Evolutionary conservation across 2,888 invertebrate genomes (phyloP).

Genomic region (Tanytarsus gracilentus): DNA sequence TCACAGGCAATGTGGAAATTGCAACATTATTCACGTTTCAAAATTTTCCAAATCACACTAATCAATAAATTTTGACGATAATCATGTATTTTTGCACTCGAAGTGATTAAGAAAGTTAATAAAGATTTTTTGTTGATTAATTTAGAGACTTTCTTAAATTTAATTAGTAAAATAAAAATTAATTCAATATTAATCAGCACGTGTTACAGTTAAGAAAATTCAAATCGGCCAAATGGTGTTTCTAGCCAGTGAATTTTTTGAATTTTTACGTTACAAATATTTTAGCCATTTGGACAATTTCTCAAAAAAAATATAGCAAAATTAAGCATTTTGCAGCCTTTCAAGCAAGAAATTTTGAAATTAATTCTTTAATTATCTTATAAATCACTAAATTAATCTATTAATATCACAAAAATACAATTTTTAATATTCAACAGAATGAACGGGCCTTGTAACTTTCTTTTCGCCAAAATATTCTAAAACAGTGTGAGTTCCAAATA

Average conservation of each 20-base stretch:
- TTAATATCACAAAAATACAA: neutral
- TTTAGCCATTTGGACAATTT: neutral
- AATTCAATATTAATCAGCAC: too few relatives aligned
- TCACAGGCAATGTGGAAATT: neutral
- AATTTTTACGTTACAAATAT: too few relatives aligned
- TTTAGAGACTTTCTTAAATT: neutral
- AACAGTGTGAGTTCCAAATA: conserved; percentile 4
- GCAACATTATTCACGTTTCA: conserved; percentile 19
- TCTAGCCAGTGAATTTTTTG: neutral
- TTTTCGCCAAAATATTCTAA: conserved; percentile 13
- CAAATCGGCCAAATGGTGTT: too few relatives aligned
- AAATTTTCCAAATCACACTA: conserved; percentile 19
- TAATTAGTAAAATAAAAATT: neutral
- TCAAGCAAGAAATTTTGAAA: neutral
- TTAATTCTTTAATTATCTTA: neutral
- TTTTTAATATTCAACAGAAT: neutral
- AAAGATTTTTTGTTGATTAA: neutral
- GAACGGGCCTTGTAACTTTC: neutral
- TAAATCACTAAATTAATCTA: neutral
- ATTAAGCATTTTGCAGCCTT: neutral
- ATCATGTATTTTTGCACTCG: neutral
- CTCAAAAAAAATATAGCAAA: neutral
- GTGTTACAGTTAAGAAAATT: too few relatives aligned
- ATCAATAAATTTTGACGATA: neutral
- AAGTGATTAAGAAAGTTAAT: neutral